Evolutionary conservation across 2,113 vertebrate genomes (phyloP), one percentile per base, ranked within the genome.

Genomic region (Ciconia stormi): DNA sequence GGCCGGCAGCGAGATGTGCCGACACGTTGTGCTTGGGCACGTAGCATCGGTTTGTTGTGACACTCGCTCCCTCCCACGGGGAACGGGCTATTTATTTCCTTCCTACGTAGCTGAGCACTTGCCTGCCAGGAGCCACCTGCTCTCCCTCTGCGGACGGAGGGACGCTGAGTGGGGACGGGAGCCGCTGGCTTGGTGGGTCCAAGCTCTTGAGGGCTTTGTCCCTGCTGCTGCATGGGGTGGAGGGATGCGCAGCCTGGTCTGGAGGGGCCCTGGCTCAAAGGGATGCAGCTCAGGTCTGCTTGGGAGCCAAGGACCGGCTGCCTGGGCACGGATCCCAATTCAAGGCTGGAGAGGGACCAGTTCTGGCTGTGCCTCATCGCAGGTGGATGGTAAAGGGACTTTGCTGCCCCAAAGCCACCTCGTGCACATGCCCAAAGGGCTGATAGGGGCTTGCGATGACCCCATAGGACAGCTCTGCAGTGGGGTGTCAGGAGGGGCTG

Each of bases 121-220:
- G 44, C 74, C 76, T 86, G 89, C 38, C 0, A 0, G 58, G 71
- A 78, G 14, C 76, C 82, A 19, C 71, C 87, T 42, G 76, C 56
- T 82, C 52, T 63, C 66, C 80, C 47, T 49, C 50, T 6, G 13
- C 0, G 2, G 50, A 27, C 22, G 46, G 70, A 85, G 61, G 52
- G 69, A 40, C 5, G 13, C 3, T 0, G 20, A 56, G 53, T 0
- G 0, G 38, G 34, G 21, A 40, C 2, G 2, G 55, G 32, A 80
- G 49, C 36, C 9, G 1, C 30, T 9, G 15, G 30, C 38, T 73
- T 12, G 11, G 16, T 13, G 16, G 42, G 30, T n/a, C 69, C 42
- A 46, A 62, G 69, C n/a, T 69, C 30, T 55, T 6, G 14, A 40
- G 26, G 49, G 47, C 11, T 92, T 55, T 1, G 3, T 53, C 30